Conservation (phyloP, 2,113 vertebrate genomes). For the Neoarius graeffei region DNA sequence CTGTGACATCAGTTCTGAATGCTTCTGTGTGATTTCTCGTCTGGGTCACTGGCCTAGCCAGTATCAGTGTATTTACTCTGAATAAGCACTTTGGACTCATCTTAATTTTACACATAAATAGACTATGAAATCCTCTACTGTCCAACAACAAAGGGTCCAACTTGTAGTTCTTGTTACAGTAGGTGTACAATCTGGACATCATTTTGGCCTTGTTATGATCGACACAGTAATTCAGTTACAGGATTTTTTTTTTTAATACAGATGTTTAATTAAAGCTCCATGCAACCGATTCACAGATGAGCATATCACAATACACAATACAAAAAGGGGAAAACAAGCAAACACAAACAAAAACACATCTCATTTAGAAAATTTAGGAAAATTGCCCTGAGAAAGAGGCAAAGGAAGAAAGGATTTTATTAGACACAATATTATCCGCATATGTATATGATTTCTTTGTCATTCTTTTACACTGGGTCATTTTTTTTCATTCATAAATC, state of each 20-base stretch:
- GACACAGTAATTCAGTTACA: not conserved
- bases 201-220: not conserved
- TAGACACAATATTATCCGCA: not conserved
- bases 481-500: not conserved
- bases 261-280: not conserved
- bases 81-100: not conserved
- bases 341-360: not conserved
- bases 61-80: conserved; percentile 6
- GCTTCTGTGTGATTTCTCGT: not conserved
- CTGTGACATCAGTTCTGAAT: not conserved
- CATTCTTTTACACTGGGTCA: not conserved
- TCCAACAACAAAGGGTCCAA: not conserved
- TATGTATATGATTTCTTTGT: not conserved
- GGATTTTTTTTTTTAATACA: not conserved
- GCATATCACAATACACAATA: not conserved
- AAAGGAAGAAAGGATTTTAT: not conserved
- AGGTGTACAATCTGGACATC: not conserved
- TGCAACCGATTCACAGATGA: not conserved
- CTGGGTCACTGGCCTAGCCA: not conserved
- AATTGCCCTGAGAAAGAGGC: not conserved
- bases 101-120: not conserved
- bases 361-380: not conserved
- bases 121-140: not conserved
- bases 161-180: not conserved
- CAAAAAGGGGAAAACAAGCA: not conserved